Evolutionary conservation across 2,888 invertebrate genomes (phyloP).

Genomic region (Sialis fuliginosa): DNA sequence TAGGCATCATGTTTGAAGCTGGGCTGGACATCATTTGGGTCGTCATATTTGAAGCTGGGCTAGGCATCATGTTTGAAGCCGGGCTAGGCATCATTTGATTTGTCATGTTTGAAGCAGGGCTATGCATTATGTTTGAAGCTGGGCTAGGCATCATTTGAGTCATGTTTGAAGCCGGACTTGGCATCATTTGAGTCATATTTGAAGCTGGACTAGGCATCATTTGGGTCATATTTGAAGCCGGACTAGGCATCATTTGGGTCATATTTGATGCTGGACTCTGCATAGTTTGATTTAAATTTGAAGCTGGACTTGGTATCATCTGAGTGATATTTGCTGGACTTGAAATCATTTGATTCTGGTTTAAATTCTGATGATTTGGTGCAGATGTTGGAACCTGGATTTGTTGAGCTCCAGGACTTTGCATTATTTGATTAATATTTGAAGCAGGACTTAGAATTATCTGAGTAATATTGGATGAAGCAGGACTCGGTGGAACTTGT

Average conservation of each 20-base stretch:
- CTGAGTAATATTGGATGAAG: constrained; percentile 11
- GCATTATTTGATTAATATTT: constrained; percentile 14
- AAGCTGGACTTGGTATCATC: constrained; percentile 5
- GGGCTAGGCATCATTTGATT: constrained; percentile 15
- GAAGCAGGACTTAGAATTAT: constrained; percentile 14
- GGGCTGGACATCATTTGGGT: constrained; percentile 18
- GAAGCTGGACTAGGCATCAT: constrained; percentile 6
- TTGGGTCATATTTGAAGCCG: constrained; percentile 10
- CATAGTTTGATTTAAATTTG: constrained; percentile 6
- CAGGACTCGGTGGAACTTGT: constrained; percentile 16
- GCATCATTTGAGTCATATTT: constrained; percentile 6
- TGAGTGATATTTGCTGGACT: constrained; percentile 9
- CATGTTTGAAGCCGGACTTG: constrained; percentile 7
- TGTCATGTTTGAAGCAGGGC: constrained; percentile 11
- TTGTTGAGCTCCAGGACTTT: constrained; percentile 13
- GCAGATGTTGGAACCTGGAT: constrained; percentile 17
- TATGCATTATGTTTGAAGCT: constrained; percentile 13
- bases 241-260: constrained; percentile 12
- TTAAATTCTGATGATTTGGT: constrained; percentile 9
- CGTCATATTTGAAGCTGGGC: constrained; percentile 13
- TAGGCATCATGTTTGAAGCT: constrained; percentile 13
- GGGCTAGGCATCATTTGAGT: constrained; percentile 17
- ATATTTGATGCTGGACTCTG: constrained; percentile 11
- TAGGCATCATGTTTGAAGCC: constrained; percentile 13
- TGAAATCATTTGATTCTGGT: constrained; percentile 5